Base-by-base conservation (phyloP, 2,113 vertebrate genomes). In the Porphyrio hochstetteri region DNA sequence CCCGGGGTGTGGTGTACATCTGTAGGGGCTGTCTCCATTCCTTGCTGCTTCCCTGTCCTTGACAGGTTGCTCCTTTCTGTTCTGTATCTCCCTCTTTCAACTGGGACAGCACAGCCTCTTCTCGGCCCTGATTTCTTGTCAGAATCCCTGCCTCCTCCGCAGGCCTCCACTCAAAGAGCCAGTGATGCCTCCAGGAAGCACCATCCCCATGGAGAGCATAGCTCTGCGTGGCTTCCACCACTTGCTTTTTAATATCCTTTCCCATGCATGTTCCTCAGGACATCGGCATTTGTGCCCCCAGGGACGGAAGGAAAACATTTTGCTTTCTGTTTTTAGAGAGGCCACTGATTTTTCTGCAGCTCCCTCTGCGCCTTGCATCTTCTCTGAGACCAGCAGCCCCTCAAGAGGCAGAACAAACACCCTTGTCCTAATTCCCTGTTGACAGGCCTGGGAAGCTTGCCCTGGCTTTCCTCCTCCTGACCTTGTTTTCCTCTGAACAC, bases 251-350 rank as follows among this genome's bases (percentile, higher is more conserved):
- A 87, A 96, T 88, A 79, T 93, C 74, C 84, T 74, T 90, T 97
- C 88, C 90, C 88, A 94, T 88, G 88, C 84, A 57, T 0, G 11
- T 93, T 96, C 61, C 69, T 57, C 5, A 3, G 48, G 91, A 94
- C 87, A 84, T 89, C 25, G 9, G 67, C 85, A 89, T 96, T 84
- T 3, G 2, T 65, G 87, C 46, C 92, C 74, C 80, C 13, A 24
- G 80, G 90, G 91, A 96, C 60, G 85, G 86, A 92, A 87, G 52
- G 31, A 96, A 91, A 97, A 95, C 36, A 85, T 86, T 90, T 46
- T 77, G 38, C 83, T 92, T 87, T 92, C 95, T 92, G 59, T 94
- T 93, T 95, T 94, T 92, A 90, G 93, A 95, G 48, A 94, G 71
- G 76, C 76, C 71, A 57, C 60, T 71, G 76, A 68, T 94, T 93